Percentiles rank a stretch among this genome's conserved stretches.
Conservation (phyloP, 2,113 vertebrate genomes). For the Epinephelus fuscoguttatus region DNA sequence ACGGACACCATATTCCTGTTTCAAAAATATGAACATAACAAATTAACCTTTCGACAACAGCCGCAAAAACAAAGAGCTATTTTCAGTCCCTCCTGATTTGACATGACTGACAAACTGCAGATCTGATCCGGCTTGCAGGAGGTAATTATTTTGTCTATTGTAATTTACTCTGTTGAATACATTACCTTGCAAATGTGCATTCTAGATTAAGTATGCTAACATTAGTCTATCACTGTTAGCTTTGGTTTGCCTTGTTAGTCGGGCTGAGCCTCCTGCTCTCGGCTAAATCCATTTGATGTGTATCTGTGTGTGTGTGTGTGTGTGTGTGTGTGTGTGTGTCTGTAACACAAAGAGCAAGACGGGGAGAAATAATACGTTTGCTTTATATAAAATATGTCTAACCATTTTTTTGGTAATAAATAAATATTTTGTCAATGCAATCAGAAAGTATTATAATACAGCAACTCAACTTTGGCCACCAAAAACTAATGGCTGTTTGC, state of each 20-base stretch:
- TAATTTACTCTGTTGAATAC: constrained; percentile 28
- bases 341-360: not conserved
- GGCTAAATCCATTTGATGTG: constrained; percentile 17
- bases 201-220: constrained; percentile 24
- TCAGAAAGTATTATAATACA: not conserved
- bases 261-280: constrained; percentile 16
- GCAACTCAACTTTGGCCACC: not conserved
- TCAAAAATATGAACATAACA: constrained; percentile 16
- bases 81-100: not conserved
- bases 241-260: constrained; percentile 35
- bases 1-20: not conserved
- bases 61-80: constrained; percentile 6
- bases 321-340: not conserved
- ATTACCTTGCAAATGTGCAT: constrained; percentile 33
- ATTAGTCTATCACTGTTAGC: constrained; percentile 34
- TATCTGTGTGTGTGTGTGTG: not conserved
- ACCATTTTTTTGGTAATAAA: not conserved
- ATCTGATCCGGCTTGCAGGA: constrained; percentile 19
- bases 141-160: constrained; percentile 32
- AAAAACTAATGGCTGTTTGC: not conserved
- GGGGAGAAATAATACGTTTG: not conserved
- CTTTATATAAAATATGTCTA: not conserved
- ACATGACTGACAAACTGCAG: constrained; percentile 26
- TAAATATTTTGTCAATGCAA: not conserved
- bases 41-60: constrained; percentile 1